Evolutionary conservation across 2,113 vertebrate genomes (phyloP).

Genomic region (Laticauda colubrina): DNA sequence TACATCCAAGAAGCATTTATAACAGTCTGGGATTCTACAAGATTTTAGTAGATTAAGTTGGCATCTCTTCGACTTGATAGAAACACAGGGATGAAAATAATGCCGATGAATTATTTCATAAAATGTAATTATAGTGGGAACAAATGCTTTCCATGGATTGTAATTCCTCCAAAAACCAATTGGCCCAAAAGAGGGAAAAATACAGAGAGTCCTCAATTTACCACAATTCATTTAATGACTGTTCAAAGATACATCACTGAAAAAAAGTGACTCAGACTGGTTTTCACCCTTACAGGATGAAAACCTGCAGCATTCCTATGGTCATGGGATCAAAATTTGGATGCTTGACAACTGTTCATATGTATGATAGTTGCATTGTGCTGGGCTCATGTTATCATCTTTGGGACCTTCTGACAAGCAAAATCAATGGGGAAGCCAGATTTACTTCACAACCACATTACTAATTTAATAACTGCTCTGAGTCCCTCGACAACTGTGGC

Average conservation of each 20-base stretch:
- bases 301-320: neutral
- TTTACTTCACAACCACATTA: too few relatives aligned
- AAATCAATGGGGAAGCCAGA: too few relatives aligned
- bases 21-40: constrained; percentile 78
- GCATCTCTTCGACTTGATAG: neutral
- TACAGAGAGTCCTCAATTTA: neutral
- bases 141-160: neutral
- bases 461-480: too few relatives aligned
- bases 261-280: neutral
- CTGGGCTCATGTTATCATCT: too few relatives aligned
- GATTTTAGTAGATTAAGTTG: neutral
- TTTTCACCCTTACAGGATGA: neutral
- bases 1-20: constrained; percentile 89
- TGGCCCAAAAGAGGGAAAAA: neutral
- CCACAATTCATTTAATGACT: constrained; percentile 87
- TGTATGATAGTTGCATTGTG: too few relatives aligned
- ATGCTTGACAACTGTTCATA: too few relatives aligned
- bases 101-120: neutral
- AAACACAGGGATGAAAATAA: neutral
- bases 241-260: constrained; percentile 35
- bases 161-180: neutral
- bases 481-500: too few relatives aligned
- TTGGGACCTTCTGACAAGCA: too few relatives aligned
- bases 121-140: neutral
- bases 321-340: too few relatives aligned